Evolutionary conservation across 2,888 invertebrate genomes (phyloP), one percentile per base, ranked within the genome.

Genomic region (Tipula unca): DNA sequence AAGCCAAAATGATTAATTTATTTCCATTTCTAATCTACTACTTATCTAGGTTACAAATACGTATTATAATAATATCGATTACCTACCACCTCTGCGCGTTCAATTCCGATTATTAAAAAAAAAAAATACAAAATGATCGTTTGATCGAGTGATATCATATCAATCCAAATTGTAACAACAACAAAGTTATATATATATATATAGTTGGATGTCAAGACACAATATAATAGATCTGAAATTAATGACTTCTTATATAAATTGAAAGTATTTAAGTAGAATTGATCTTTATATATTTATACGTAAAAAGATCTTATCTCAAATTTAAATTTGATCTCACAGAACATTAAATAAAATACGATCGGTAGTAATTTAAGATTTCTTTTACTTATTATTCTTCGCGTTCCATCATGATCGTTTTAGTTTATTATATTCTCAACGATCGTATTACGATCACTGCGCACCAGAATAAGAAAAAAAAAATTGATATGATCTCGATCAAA

Each of bases 31-130:
- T 69, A 69, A 69, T 69, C 69, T 20, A 20, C 25, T 69, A 69
- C 69, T 69, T 69, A 69, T 69, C 69, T 69, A 69, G 69, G 69
- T 69, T 69, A 69, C 69, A 69, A 69, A 69, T 69, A 69, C 25
- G 25, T 69, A 25, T 69, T 25, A 20, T 69, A 69, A 69, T 69
- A 69, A 69, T 69, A 69, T 69, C 69, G 69, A 69, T 69, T 69
- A 69, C 69, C 69, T 69, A 69, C 69, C 69, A 69, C 69, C 69
- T 69, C 69, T 69, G 69, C 69, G 25, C 69, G 25, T 69, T 69
- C 69, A 69, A 69, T 69, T 69, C 25, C 69, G 69, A 69, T 69
- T 69, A 69, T 25, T 25, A 20, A 25, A 69, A 69, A 69, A 25
- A 69, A 69, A 69, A 69, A 20, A 1, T 20, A 69, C 69, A 69